Conservation (phyloP, 2,888 invertebrate species). For the Rhagium mordax region DNA sequence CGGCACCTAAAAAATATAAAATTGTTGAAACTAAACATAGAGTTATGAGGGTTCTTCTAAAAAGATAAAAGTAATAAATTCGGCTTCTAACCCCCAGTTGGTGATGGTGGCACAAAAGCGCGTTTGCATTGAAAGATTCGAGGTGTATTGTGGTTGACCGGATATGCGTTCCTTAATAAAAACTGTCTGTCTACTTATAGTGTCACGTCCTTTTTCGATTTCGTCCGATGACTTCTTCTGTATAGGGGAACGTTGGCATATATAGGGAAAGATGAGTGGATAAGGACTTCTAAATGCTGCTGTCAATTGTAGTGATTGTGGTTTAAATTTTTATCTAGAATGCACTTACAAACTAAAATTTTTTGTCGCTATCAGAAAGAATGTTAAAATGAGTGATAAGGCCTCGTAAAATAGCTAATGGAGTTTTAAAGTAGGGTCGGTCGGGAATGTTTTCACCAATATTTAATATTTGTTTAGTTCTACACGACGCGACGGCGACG, state of each 20-base stretch:
- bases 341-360: neutral
- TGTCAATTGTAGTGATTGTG: conserved; percentile 1
- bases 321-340: conserved; percentile 2
- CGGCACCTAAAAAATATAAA: conserved; percentile 6
- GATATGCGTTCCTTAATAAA: conserved; percentile 54
- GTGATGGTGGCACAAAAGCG: conserved; percentile 38
- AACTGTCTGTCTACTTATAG: conserved; percentile 51
- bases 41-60: conserved; percentile 3
- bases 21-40: neutral
- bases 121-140: conserved; percentile 28
- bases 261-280: conserved; percentile 11
- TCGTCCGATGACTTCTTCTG: conserved; percentile 1
- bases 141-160: conserved; percentile 52
- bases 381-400: conserved; percentile 4
- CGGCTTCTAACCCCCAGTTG: conserved; percentile 40
- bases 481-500: no score
- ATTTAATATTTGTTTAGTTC: neutral
- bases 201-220: conserved; percentile 46
- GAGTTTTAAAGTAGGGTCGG: neutral
- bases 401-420: neutral
- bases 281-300: conserved; percentile 17
- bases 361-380: neutral
- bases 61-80: conserved; percentile 39
- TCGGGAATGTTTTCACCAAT: neutral
- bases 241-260: conserved; percentile 3